phyloP scores from a whole-genome alignment of 2,113 vertebrate genomes.

The Bombycilla garrulus region DNA sequence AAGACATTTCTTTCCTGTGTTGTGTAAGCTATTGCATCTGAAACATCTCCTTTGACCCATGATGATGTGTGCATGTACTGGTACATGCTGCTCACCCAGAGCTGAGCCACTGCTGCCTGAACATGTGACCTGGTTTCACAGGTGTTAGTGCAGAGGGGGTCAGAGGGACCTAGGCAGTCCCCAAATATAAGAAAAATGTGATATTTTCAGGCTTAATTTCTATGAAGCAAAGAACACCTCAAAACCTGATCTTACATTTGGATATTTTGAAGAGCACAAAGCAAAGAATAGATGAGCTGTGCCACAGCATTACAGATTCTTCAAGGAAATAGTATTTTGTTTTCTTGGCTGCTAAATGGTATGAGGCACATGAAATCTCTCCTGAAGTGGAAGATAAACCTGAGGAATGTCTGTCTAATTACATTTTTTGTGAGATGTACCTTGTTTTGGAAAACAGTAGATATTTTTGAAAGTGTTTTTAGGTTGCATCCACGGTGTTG shows the following conservation, averaged over 20 bases:
- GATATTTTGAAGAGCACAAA: not conserved
- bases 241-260: not conserved
- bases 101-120: not conserved
- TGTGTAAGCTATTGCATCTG: not conserved
- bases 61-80: not conserved
- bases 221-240: not conserved
- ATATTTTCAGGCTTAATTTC: not conserved
- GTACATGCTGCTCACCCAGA: accelerated
- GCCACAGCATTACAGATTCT: not conserved
- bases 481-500: not conserved
- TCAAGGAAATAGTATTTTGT: not conserved
- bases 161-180: not conserved
- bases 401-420: not conserved
- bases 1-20: not conserved
- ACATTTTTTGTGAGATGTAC: not conserved
- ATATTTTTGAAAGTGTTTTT: not conserved
- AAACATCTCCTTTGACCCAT: not conserved
- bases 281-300: not conserved
- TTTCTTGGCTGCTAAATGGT: not conserved
- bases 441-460: not conserved
- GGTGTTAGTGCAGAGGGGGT: not conserved
- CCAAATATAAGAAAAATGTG: not conserved
- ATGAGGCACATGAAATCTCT: not conserved
- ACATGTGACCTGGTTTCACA: not conserved
- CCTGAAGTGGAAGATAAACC: not conserved